phyloP scores from a whole-genome alignment of 1,140 invertebrate species.

The Pseudobourletiella spinata region DNA sequence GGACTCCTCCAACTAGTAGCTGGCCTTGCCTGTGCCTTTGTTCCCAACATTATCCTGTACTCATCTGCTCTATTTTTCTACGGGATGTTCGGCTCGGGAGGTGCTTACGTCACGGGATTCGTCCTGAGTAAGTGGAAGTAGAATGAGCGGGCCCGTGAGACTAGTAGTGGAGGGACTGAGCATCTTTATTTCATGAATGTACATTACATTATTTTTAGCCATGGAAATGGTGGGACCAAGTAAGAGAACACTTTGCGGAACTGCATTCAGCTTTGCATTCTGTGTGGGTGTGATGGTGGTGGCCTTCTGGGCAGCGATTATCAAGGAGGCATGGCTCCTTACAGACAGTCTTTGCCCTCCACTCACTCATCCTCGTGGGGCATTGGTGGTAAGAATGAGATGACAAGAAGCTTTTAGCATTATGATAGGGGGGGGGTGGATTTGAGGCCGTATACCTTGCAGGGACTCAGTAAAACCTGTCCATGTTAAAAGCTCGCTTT shows the following conservation, averaged over 20 bases:
- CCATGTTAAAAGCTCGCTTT: conserved; percentile 34
- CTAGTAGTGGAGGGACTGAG: neutral
- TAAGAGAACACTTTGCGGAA: conserved; percentile 32
- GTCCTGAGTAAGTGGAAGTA: conserved; percentile 31
- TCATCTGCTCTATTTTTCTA: conserved; percentile 29
- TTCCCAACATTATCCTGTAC: conserved; percentile 26
- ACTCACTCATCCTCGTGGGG: conserved; percentile 58
- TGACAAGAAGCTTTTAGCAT: too few species aligned
- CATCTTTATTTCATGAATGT: conserved; percentile 4
- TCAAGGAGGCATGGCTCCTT: conserved; percentile 63
- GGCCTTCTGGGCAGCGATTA: conserved; percentile 58
- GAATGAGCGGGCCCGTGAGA: neutral
- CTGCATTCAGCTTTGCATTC: conserved; percentile 30
- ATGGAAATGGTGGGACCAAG: conserved; percentile 34
- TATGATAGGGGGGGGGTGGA: too few species aligned
- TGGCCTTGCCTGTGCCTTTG: conserved; percentile 31
- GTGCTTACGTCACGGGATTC: conserved; percentile 36
- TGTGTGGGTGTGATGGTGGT: conserved; percentile 33
- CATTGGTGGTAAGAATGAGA: conserved; percentile 59
- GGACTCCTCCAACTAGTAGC: conserved; percentile 31
- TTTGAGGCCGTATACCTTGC: too few species aligned
- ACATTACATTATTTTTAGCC: conserved; percentile 15
- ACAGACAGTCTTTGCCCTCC: conserved; percentile 69
- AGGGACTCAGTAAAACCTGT: too few species aligned
- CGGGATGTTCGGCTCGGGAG: conserved; percentile 34